phyloP scores from a whole-genome alignment of 2,113 vertebrate genomes.

The Ellobius talpinus region DNA sequence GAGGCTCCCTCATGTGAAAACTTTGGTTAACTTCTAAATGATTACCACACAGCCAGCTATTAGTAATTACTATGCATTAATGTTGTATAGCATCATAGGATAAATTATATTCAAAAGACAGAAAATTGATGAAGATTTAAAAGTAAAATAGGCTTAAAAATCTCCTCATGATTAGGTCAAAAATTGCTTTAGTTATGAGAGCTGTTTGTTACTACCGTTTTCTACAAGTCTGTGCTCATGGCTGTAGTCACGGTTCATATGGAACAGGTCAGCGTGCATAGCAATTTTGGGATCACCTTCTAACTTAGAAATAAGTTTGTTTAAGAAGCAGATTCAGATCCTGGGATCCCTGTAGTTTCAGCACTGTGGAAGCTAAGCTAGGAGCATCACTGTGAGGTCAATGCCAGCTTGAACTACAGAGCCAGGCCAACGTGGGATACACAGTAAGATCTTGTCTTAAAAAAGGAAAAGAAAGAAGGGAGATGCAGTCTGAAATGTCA shows the following conservation, averaged over 20 bases:
- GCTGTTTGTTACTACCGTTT: background rate
- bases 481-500: background rate
- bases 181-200: background rate
- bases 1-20: too few relatives aligned
- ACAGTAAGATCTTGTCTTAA: background rate
- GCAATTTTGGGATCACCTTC: slow-evolving; percentile 45
- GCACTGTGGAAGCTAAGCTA: background rate
- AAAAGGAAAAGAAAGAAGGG: background rate
- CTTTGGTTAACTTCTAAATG: background rate
- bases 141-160: background rate
- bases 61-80: background rate
- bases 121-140: background rate
- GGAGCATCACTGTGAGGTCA: too few relatives aligned
- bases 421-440: background rate
- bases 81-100: background rate
- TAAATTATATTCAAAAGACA: slow-evolving; percentile 50
- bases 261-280: background rate
- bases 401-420: background rate
- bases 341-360: background rate
- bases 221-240: background rate
- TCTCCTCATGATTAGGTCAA: background rate
- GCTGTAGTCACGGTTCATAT: background rate
- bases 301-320: background rate
- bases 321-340: background rate
- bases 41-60: background rate